Conservation (phyloP, 2,888 invertebrate species). For the Mesorhabditis spiculigera region DNA sequence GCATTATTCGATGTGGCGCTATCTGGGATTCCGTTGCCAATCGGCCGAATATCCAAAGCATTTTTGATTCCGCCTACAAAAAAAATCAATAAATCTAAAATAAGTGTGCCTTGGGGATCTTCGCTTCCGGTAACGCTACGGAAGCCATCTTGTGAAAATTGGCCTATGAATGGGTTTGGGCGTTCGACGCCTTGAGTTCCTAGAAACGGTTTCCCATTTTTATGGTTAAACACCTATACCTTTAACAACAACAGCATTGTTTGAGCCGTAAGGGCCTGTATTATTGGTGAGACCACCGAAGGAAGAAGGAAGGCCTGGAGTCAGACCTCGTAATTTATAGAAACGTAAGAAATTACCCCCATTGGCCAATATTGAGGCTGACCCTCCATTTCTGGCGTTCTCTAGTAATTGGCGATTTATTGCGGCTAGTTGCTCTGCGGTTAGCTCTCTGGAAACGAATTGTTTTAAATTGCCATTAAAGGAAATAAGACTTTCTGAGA, state of each 20-base stretch:
- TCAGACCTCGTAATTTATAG: background rate
- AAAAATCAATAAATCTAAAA: too few species aligned
- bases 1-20: background rate
- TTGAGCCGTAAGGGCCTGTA: background rate
- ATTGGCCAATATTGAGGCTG: background rate
- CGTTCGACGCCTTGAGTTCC: background rate
- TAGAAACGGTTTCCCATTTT: too few species aligned
- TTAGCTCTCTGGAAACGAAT: background rate
- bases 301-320: background rate
- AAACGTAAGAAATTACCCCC: background rate
- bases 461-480: too few species aligned
- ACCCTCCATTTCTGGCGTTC: background rate
- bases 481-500: too few species aligned
- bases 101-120: background rate
- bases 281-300: background rate
- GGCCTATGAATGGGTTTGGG: background rate
- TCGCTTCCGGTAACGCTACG: too few species aligned
- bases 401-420: conserved; percentile 1
- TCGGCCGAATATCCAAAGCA: background rate
- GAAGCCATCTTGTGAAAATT: too few species aligned
- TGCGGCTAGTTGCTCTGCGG: conserved; percentile 2
- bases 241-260: too few species aligned
- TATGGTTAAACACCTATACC: too few species aligned
- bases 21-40: background rate
- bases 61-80: conserved; percentile 2